Evolutionary conservation across 2,888 invertebrate genomes (phyloP).

Genomic region (Glyphotaelius pellucidus): DNA sequence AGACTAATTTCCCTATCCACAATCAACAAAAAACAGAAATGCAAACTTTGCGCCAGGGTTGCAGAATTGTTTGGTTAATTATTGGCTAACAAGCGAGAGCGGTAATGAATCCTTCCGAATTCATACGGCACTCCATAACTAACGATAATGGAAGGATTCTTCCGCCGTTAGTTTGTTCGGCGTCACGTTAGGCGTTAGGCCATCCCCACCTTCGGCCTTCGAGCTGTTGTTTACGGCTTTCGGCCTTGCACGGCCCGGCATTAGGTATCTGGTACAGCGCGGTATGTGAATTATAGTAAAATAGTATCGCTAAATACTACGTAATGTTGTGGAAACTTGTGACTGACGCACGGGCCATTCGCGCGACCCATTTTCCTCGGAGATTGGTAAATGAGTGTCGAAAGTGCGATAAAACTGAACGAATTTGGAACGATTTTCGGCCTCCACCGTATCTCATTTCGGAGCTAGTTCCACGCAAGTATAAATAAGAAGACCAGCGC

Average conservation of each 20-base stretch:
- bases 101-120: neutral
- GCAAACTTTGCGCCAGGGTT: neutral
- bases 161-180: neutral
- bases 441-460: neutral
- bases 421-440: neutral
- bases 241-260: constrained; percentile 56
- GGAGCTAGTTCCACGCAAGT: neutral
- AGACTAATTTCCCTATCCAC: no score
- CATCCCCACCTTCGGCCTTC: constrained; percentile 55
- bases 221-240: constrained; percentile 58
- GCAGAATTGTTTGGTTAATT: neutral
- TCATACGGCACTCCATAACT: neutral
- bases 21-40: neutral
- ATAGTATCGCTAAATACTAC: constrained; percentile 28
- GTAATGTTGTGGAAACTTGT: constrained; percentile 19
- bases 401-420: neutral
- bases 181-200: neutral
- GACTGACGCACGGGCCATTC: constrained; percentile 19
- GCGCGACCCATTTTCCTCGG: neutral
- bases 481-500: neutral
- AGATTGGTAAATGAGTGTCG: neutral
- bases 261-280: constrained; percentile 57
- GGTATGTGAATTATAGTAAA: constrained; percentile 33
- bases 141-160: neutral
- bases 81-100: neutral